A percentile compares a stretch with the other conserved stretches of the same genome.
Evolutionary conservation across 1,140 invertebrate genomes (phyloP).

Genomic region (Drosophila parvula): DNA sequence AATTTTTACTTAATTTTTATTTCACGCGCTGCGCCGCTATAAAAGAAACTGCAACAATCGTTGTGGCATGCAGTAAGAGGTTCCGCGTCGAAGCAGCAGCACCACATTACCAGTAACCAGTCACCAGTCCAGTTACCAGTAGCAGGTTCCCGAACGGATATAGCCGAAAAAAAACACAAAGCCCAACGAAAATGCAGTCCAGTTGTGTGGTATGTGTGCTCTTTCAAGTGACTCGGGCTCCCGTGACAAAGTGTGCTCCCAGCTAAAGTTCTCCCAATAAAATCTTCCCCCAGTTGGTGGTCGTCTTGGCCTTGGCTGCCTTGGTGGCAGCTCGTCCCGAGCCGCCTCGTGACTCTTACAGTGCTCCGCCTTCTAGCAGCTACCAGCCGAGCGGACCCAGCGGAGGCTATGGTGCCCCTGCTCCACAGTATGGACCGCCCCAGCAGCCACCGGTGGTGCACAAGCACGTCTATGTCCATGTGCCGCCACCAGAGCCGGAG

Average conservation of each 20-base stretch:
- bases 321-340: conserved; percentile 76
- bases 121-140: conserved; percentile 11
- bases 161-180: conserved; percentile 18
- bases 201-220: conserved; percentile 77
- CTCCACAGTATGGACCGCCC: conserved; percentile 89
- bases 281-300: conserved; percentile 62
- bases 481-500: conserved; percentile 92
- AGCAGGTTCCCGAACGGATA: conserved; percentile 49
- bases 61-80: conserved; percentile 83
- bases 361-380: conserved; percentile 74
- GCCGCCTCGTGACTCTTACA: conserved; percentile 80
- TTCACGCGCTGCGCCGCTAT: conserved; percentile 79
- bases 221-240: not conserved
- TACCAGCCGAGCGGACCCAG: conserved; percentile 73
- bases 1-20: conserved; percentile 80
- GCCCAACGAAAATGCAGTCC: conserved; percentile 72
- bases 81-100: conserved; percentile 77
- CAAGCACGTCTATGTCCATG: conserved; percentile 94
- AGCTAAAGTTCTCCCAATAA: conserved; percentile 11
- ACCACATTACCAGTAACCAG: conserved; percentile 32
- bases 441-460: conserved; percentile 90
- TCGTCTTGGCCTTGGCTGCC: conserved; percentile 67
- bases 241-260: not conserved
- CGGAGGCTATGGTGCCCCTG: conserved; percentile 85
- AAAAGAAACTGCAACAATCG: conserved; percentile 81